Base-by-base conservation (phyloP, 35 echinoderm and acorn worm species). In the Anneissia japonica region DNA sequence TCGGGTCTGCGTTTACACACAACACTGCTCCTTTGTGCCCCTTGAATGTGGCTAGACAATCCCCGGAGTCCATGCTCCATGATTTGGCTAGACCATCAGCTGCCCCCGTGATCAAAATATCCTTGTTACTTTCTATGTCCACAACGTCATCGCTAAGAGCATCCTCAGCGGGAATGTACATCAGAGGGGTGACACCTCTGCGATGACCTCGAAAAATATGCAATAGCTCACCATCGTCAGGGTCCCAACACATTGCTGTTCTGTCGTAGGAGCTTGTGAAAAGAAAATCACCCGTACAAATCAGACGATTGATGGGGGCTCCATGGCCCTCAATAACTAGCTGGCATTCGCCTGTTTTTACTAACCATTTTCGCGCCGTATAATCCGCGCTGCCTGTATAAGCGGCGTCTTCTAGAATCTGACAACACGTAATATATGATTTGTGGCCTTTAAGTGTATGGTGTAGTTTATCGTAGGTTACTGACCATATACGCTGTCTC, bases 211-310 rank as follows among this genome's bases (percentile, higher is more conserved):
- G 86, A 77, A 99, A 99, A 73, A 99, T 99, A 73, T 99, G 96
- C 4, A 99, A 75, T 11, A 99, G 86, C 79, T 99, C 96, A 17
- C 96, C 96, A 82, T 99, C 96, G 56, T 99, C 96, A 0, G 96
- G 96, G 56, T 99, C 96, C 96, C 96, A 99, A 83, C 96, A 99
- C 92, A 99, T 99, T 75, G 96, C 96, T 32, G 92, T 99, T 14
- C 92, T 86, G 88, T 99, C 96, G 74, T 99, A 99, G 32, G 96
- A 99, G 73, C 92, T 91, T 23, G 92, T 99, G 36, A 99, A 99
- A 28, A 99, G 77, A 51, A 99, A 99, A 51, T 99, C 96, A 4
- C 96, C 96, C 0, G 96, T 99, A 73, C 92, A 99, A 35, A 99
- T 99, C 7, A 98, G 92, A 46, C 92, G 45, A 55, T 98, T 98